A percentile compares a stretch with the other conserved stretches of the same genome.
phyloP scores from a whole-genome alignment of 2,888 invertebrate genomes.

The Reticulitermes lucifugus region DNA sequence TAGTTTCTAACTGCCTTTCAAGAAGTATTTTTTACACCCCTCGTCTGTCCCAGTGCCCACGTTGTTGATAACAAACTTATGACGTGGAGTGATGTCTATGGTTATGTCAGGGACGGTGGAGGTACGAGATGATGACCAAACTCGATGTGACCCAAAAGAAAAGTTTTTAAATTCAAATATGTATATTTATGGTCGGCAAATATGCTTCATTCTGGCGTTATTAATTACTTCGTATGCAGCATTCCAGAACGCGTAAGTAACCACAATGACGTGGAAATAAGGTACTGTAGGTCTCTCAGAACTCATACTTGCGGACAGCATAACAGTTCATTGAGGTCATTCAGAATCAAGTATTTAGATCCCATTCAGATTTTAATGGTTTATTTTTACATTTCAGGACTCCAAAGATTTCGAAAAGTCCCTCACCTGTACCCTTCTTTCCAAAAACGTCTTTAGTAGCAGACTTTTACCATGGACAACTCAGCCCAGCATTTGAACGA shows the following conservation, averaged over 20 bases:
- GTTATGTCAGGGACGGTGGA: conserved; percentile 50
- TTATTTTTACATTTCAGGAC: conserved; percentile 62
- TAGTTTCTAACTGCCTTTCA: not conserved
- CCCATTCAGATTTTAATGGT: too few species aligned
- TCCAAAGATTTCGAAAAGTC: conserved; percentile 70
- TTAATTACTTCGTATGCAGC: conserved; percentile 77
- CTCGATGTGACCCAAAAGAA: conserved; percentile 45
- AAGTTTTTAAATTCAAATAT: conserved; percentile 61
- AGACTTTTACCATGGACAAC: conserved; percentile 84
- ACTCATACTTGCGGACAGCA: not conserved
- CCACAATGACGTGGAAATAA: not conserved
- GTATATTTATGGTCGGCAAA: conserved; percentile 74
- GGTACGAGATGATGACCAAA: conserved; percentile 48
- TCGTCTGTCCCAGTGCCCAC: not conserved
- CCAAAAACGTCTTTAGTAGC: conserved; percentile 74
- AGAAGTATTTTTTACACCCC: not conserved
- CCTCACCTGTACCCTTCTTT: conserved; percentile 79
- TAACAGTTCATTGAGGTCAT: not conserved
- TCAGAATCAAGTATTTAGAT: not conserved
- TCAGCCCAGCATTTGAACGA: conserved; percentile 72
- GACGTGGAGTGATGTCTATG: conserved; percentile 53
- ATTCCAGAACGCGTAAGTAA: conserved; percentile 76
- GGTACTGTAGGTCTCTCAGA: not conserved
- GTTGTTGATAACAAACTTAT: conserved; percentile 43
- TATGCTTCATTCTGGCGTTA: conserved; percentile 73